Base-by-base conservation (phyloP, 2,113 vertebrate species). In the Catharus bicknelli region DNA sequence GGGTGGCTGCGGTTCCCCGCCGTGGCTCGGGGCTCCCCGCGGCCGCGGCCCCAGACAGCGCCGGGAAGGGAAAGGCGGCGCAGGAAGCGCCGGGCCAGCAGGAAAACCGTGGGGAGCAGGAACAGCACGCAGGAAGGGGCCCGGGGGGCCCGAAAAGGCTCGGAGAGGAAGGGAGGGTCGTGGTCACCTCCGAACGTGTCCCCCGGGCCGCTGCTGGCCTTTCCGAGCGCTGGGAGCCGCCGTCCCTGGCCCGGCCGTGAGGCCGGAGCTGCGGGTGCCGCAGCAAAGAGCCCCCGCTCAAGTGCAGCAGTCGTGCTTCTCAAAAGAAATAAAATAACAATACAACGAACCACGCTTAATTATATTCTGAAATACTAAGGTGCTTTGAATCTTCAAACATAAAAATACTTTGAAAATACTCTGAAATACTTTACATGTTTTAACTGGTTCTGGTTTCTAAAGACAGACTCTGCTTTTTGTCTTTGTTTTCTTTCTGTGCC, bases 281-380 rank as follows among this genome's bases (percentile, higher is more conserved):
- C 5, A 1, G 57, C 26, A n/a, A 3, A 22, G 47, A 8, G 11
- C 27, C 50, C 12, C 0, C 13, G 23, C 43, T n/a, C 32, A 1
- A 19, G 17, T 15, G 2, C 51, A 3, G 42, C 38, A 58, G 25
- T 16, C 2, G 17, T 12, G 45, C 15, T 73, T 8, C 74, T 57
- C 17, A 5, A 43, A n/a, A 29, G 23, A 32, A 63, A 26, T 11
- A 42, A 64, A 70, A 72, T 26, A n/a, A 40, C 58, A 38, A 40
- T 34, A 43, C 61, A 79, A 4, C 4, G 47, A 55, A 13, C 17
- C 9, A 6, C 8, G 2, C 59, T 48, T 63, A 45, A 32, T 58
- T n/a, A 9, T 16, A 30, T 43, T 68, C 48, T 27, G 34, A 86
- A 86, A 63, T 32, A 32, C 30, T 75, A 4, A 32, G 15, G 50